Percentiles rank a stretch among this genome's conserved stretches.
Conservation (phyloP, 2,113 vertebrate genomes). For the Zonotrichia leucophrys region DNA sequence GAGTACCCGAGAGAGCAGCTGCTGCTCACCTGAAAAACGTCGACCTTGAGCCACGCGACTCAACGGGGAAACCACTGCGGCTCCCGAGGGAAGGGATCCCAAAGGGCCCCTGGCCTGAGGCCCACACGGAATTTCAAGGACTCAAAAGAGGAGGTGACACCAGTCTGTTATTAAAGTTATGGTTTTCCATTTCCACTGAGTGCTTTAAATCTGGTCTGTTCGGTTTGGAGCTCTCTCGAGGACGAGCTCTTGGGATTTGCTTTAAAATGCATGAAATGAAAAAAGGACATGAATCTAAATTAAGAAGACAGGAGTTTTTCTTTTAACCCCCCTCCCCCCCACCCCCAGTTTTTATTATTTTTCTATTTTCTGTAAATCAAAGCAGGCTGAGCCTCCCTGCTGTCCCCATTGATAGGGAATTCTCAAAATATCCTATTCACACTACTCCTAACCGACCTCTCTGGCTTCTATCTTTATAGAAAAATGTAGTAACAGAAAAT, state of each 20-base stretch:
- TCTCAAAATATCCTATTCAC: conserved; percentile 49
- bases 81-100: conserved; percentile 15
- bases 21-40: conserved; percentile 10
- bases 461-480: conserved; percentile 73
- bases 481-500: conserved; percentile 56
- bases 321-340: neutral
- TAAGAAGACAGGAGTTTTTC: conserved; percentile 9
- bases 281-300: conserved; percentile 57
- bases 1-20: conserved; percentile 35
- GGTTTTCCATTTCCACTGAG: neutral
- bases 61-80: neutral
- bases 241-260: conserved; percentile 47
- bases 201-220: conserved; percentile 53
- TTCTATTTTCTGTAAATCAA: conserved; percentile 51
- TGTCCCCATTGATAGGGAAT: neutral
- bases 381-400: conserved; percentile 59
- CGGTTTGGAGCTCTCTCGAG: conserved; percentile 47
- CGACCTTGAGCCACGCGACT: conserved; percentile 25
- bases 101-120: neutral
- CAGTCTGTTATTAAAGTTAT: neutral
- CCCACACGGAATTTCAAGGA: neutral
- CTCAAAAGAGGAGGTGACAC: neutral
- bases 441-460: conserved; percentile 57
- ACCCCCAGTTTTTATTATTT: neutral
- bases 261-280: conserved; percentile 60